A percentile compares a stretch with the other conserved stretches of the same genome.
Conservation (phyloP, 2,888 invertebrate species). For the Megamerina dolium region DNA sequence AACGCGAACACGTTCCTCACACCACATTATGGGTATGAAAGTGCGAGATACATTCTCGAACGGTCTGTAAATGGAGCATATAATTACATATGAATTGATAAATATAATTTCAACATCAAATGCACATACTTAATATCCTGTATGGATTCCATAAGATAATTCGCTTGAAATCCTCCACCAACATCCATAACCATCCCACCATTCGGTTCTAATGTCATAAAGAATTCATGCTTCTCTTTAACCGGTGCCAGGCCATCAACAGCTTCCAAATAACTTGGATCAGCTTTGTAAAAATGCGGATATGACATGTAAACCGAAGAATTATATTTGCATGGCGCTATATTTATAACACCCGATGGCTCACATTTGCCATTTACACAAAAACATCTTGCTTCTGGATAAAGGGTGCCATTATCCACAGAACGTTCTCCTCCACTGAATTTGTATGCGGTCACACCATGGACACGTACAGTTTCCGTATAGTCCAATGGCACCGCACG, state of each 20-base stretch:
- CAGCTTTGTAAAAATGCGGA: conserved; percentile 77
- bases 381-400: conserved; percentile 62
- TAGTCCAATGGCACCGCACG: conserved; percentile 61
- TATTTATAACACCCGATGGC: conserved; percentile 67
- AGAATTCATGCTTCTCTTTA: conserved; percentile 66
- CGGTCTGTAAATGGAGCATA: conserved; percentile 22
- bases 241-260: conserved; percentile 67
- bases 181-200: conserved; percentile 74
- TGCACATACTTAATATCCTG: conserved; percentile 57
- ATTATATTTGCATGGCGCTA: conserved; percentile 66
- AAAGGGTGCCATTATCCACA: conserved; percentile 61
- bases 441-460: conserved; percentile 61
- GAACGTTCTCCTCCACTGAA: conserved; percentile 60
- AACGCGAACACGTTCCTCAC: conserved; percentile 62
- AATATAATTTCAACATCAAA: neutral
- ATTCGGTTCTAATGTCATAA: conserved; percentile 67
- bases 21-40: conserved; percentile 73
- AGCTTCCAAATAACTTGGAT: conserved; percentile 58
- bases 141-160: conserved; percentile 62
- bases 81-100: conserved; percentile 2
- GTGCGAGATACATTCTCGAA: conserved; percentile 46
- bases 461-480: conserved; percentile 53
- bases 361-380: conserved; percentile 62
- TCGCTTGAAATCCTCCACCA: conserved; percentile 71
- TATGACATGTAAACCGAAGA: conserved; percentile 76